Percentiles rank a stretch among this genome's conserved stretches.
Conservation (phyloP, 2,888 invertebrate genomes). For the Rhagonycha fulva region DNA sequence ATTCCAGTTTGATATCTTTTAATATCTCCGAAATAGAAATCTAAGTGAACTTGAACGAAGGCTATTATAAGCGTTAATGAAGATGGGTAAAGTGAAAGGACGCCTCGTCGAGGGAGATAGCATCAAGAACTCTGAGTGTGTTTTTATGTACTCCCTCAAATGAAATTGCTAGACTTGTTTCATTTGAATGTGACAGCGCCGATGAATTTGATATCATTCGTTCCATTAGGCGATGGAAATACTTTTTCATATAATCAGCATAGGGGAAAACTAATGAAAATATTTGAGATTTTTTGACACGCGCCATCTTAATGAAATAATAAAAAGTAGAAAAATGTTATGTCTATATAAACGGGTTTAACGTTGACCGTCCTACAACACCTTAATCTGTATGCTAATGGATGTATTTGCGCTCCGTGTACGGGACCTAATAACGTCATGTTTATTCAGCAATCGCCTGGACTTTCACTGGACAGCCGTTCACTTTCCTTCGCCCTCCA, state of each 20-base stretch:
- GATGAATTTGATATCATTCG: constrained; percentile 45
- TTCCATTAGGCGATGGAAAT: constrained; percentile 36
- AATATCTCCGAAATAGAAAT: constrained; percentile 20
- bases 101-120: constrained; percentile 43
- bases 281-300: constrained; percentile 24
- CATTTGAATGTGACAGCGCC: constrained; percentile 51
- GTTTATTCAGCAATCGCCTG: constrained; percentile 38
- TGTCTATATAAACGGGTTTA: constrained; percentile 3
- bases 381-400: constrained; percentile 42
- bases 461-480: constrained; percentile 32
- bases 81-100: constrained; percentile 47
- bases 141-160: constrained; percentile 52
- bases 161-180: constrained; percentile 52
- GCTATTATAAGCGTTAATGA: constrained; percentile 50
- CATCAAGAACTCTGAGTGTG: constrained; percentile 49
- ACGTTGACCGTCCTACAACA: constrained; percentile 29
- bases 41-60: constrained; percentile 38
- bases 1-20: constrained; percentile 22
- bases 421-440: constrained; percentile 34
- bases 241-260: constrained; percentile 20
- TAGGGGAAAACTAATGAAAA: constrained; percentile 26
- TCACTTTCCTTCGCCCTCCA: constrained; percentile 29
- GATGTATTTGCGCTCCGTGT: constrained; percentile 36
- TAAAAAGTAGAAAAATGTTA: background rate
- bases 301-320: constrained; percentile 9